Evolutionary conservation across 53 echinoderm and acorn worm species (phyloP), one percentile per base, ranked within the genome.

Genomic region (Hippasteria phrygiana): DNA sequence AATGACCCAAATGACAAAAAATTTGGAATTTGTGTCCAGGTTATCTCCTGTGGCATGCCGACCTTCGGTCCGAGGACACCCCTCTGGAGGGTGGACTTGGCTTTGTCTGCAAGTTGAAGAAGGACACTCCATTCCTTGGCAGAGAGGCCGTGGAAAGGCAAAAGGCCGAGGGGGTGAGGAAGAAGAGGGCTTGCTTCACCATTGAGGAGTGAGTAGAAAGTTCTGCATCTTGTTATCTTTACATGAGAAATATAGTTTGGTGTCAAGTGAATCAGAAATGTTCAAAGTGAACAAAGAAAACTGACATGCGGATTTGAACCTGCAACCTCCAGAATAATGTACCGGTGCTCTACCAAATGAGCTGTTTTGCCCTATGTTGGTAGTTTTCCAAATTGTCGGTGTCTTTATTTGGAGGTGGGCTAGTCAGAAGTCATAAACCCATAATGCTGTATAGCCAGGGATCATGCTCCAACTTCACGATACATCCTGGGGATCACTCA

Each of bases 91-190:
- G 90, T 53, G 92, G 81, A 53, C 91, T 97, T 22, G 98, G 91
- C 78, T 97, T 97, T 83, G 94, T 94, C 29, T 97, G 98, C 71
- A 97, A 97, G 89, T 73, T 97, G 43, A 97, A 97, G 93, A 88
- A 77, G 70, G 92, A 82, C 65, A 87, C 89, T n/a, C 98, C 93
- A 91, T 97, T 97, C 90, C 88, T 94, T 38, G 98, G 98, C 2
- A 90, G 98, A 73, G 95, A 92, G 56, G 95, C 93, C 33, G 55
- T 94, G 8, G 98, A 94, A 56, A 91, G 90, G 73, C 98, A 97
- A 55, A 97, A 97, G 89, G 92, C 88, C 14, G 95, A 89, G 87
- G 98, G 98, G 26, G 77, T 97, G 31, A 92, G 70, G 53, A 91
- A 89, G 55, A 95, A 87, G 71, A 88, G 95, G 29, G 98, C 84